phyloP scores from a whole-genome alignment of 2,888 invertebrate genomes.

The Adela reaumurella region DNA sequence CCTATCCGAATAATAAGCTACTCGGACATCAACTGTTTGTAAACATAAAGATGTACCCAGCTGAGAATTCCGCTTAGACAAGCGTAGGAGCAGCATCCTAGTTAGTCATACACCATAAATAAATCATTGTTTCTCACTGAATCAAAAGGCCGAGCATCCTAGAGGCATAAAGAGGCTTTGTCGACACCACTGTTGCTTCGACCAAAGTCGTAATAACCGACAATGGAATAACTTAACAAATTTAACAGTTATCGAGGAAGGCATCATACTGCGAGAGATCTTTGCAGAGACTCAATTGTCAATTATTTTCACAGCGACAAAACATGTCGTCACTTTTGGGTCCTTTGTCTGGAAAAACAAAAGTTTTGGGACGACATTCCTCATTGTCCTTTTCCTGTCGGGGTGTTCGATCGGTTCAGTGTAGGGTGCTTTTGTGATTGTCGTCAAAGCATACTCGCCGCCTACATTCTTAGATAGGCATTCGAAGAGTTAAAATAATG shows the following conservation, averaged over 20 bases:
- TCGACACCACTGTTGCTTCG: constrained; percentile 37
- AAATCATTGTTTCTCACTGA: constrained; percentile 36
- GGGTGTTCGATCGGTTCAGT: too few species aligned
- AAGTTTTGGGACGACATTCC: not conserved
- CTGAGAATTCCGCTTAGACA: constrained; percentile 37
- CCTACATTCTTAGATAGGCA: too few species aligned
- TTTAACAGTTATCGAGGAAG: not conserved
- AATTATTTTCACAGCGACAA: not conserved
- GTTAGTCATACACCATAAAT: constrained; percentile 47
- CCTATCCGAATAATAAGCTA: not conserved
- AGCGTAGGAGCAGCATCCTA: constrained; percentile 34
- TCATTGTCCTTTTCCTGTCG: not conserved
- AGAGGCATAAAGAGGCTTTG: constrained; percentile 46
- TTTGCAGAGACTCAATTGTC: not conserved
- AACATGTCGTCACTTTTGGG: not conserved
- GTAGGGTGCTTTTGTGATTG: too few species aligned
- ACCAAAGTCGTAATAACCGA: constrained; percentile 55
- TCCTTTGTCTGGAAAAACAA: not conserved
- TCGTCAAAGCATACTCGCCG: too few species aligned
- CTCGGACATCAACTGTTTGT: constrained; percentile 46
- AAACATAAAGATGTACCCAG: constrained; percentile 49
- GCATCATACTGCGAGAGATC: not conserved
- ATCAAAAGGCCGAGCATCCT: constrained; percentile 20
- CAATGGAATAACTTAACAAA: constrained; percentile 17
- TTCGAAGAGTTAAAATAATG: too few species aligned